Base-by-base conservation (phyloP, 1,140 invertebrate genomes). In the Drosophila seguyi region DNA sequence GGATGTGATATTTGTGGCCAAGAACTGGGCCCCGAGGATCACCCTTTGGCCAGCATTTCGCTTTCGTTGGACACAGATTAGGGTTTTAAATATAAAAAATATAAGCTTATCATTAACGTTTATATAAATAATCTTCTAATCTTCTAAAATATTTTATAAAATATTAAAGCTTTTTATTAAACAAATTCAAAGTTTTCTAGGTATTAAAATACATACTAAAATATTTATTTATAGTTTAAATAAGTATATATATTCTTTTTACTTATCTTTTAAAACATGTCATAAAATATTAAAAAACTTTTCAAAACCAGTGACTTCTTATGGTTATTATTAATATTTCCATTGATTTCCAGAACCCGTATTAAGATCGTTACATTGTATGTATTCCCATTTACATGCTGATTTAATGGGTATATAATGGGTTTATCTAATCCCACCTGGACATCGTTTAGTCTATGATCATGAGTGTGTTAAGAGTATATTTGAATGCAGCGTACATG, bases 41-140 rank as follows among this genome's bases (percentile, higher is more conserved):
- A 31, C 58, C 52, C 68, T 56, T 55, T 74, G 44, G 39, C n/a
- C 39, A 22, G 7, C 22, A 50, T 66, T 69, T 69, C 66, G 20
- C 66, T 69, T 69, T 69, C 66, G 14, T 62, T 48, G 6, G 7
- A 10, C 6, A 34, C 11, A 0, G 0, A 4, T 13, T 34, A 4
- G 25, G 25, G 25, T 25, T 25, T n/a, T n/a, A n/a, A n/a, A n/a
- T n/a, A n/a, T n/a, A n/a, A n/a, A n/a, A n/a, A n/a, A n/a, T n/a
- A n/a, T n/a, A n/a, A n/a, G n/a, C n/a, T n/a, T n/a, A n/a, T n/a
- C n/a, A n/a, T n/a, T n/a, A n/a, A n/a, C n/a, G n/a, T n/a, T n/a
- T n/a, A n/a, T n/a, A n/a, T n/a, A n/a, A n/a, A n/a, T n/a, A n/a
- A n/a, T n/a, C n/a, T n/a, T n/a, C n/a, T n/a, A n/a, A n/a, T n/a